Evolutionary conservation across 2,888 invertebrate genomes (phyloP), one percentile per base, ranked within the genome.

Genomic region (Apotomis betuletana): DNA sequence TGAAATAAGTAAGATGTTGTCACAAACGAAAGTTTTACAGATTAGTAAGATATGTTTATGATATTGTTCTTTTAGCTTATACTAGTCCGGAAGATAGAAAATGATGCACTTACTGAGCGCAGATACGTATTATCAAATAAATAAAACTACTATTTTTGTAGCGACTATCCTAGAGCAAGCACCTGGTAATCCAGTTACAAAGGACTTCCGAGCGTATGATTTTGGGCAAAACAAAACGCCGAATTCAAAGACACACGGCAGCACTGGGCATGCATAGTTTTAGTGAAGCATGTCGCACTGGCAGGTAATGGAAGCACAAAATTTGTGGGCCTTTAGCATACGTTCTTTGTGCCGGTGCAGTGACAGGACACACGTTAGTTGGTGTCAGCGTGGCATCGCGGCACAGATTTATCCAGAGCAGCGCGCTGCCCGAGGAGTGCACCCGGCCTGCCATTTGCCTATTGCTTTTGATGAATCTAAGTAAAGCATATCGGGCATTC

Each of bases 321-420:
- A 65, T 65, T 27, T 57, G 65, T 65, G 55, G 55, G 46, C 55
- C 36, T 57, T 55, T 55, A 57, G 65, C 65, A 65, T n/a, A 65
- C 55, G 55, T 55, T 46, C 55, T 65, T 65, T 65, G 65, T 55
- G 44, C 55, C 27, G 27, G 27, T 57, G 55, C 44, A 55, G 65
- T 65, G 55, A 55, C 27, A 27, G 27, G 27, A 27, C 27, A 54
- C 55, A 41, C 54, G 64, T 64, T 64, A 62, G 51, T 3, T 12
- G 38, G 27, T 41, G 64, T 64, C 54, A 55, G 64, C 54, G 54
- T 13, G 27, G 27, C 27, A 27, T 27, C 27, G 27, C 5, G 27
- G n/a, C 41, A 27, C 65, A 55, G 55, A 46, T 55, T 46, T 65
- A 44, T n/a, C 55, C 64, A 15, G 27, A 12, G 41, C 54, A 64